Evolutionary conservation across 2,888 invertebrate genomes (phyloP).

Genomic region (Diarsia brunnea): DNA sequence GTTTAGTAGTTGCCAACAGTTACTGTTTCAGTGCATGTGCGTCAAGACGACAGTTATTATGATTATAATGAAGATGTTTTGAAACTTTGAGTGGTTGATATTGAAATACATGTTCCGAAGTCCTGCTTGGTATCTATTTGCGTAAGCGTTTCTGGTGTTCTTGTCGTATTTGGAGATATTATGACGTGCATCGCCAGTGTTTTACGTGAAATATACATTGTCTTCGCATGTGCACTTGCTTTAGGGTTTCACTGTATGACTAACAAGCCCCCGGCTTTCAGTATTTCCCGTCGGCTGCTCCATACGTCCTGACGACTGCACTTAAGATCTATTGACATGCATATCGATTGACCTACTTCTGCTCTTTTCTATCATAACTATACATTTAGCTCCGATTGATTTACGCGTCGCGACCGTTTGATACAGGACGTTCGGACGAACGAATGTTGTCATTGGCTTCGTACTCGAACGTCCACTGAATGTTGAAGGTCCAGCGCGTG

Average conservation of each 20-base stretch:
- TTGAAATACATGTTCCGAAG: slow-evolving; percentile 42
- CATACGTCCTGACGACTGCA: slow-evolving; percentile 54
- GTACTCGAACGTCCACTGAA: slow-evolving; percentile 63
- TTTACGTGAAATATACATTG: background rate
- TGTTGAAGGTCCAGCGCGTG: slow-evolving; percentile 85
- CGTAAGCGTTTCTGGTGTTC: slow-evolving; percentile 25
- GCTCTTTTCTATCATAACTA: slow-evolving; percentile 23
- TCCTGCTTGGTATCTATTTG: slow-evolving; percentile 36
- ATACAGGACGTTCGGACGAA: slow-evolving; percentile 56
- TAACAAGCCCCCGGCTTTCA: slow-evolving; percentile 43
- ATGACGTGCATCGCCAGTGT: background rate
- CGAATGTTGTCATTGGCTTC: slow-evolving; percentile 72
- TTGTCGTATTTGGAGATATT: slow-evolving; percentile 24
- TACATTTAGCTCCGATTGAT: slow-evolving; percentile 40
- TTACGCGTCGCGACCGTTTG: slow-evolving; percentile 30
- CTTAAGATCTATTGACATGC: slow-evolving; percentile 68
- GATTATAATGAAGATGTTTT: slow-evolving; percentile 24
- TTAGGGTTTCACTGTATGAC: slow-evolving; percentile 21
- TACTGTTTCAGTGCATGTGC: slow-evolving; percentile 44
- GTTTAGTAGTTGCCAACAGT: slow-evolving; percentile 58
- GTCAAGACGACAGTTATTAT: slow-evolving; percentile 57
- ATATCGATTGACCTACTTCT: slow-evolving; percentile 68
- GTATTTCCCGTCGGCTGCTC: slow-evolving; percentile 68
- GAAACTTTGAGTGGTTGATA: slow-evolving; percentile 24
- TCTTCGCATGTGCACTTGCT: background rate